A percentile compares a stretch with the other conserved stretches of the same genome.
Evolutionary conservation across 2,888 invertebrate species (phyloP).

Genomic region (Caenorhabditis auriculariae): DNA sequence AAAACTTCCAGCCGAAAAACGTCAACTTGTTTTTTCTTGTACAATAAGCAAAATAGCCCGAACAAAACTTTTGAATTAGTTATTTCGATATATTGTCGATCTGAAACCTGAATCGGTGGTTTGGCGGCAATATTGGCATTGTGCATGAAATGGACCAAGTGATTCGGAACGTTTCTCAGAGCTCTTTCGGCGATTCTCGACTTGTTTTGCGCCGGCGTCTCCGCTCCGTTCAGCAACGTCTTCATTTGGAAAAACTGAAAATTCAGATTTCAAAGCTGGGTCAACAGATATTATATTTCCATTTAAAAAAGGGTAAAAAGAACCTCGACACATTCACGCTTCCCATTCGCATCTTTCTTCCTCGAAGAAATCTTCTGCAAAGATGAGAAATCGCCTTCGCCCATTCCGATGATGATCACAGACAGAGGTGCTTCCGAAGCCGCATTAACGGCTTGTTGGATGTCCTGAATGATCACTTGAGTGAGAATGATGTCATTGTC

Average conservation of each 20-base stretch:
- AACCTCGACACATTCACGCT: slow-evolving; percentile 29
- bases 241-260: slow-evolving; percentile 33
- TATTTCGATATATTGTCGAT: too few species aligned
- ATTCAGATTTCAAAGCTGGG: not conserved
- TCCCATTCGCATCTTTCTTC: slow-evolving; percentile 30
- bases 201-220: slow-evolving; percentile 34
- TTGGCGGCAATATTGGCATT: slow-evolving; percentile 43
- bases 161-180: slow-evolving; percentile 33
- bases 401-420: slow-evolving; percentile 57
- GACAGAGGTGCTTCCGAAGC: slow-evolving; percentile 58
- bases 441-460: slow-evolving; percentile 45
- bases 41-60: too few species aligned
- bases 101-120: slow-evolving; percentile 44
- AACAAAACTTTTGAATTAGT: too few species aligned
- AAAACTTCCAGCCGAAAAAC: too few species aligned
- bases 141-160: slow-evolving; percentile 48
- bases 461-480: slow-evolving; percentile 30
- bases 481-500: not conserved
- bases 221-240: slow-evolving; percentile 35
- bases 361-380: slow-evolving; percentile 30
- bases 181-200: slow-evolving; percentile 33
- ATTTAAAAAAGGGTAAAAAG: not conserved
- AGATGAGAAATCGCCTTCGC: slow-evolving; percentile 44
- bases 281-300: not conserved
- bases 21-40: too few species aligned